Evolutionary conservation across 1,140 invertebrate species (phyloP), one percentile per base, ranked within the genome.

Genomic region (Archivesica marissinica): DNA sequence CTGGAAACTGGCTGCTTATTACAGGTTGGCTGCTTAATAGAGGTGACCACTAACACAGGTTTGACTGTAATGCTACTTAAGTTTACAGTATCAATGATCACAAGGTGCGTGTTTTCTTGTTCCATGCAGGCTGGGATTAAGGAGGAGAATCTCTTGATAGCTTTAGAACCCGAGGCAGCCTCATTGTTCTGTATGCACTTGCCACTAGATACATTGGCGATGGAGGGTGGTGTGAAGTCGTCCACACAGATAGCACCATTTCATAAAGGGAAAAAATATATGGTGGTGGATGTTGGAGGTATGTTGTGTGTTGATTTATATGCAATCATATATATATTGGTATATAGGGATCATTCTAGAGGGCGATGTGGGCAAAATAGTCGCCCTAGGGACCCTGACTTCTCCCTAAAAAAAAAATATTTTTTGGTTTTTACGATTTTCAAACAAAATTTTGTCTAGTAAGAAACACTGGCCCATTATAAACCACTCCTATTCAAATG

Each of bases 151-250:
- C 88, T 95, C 7, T 78, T 95, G 13, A 95, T 95, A 74, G 95
- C 95, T 6, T 88, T 95, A 61, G 95, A 95, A 89, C 95, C 95
- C 0, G 95, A 95, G 91, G 95, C 94, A 28, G 95, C 95, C 23
- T 95, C 95, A 0, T 92, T 95, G 20, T 95, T 94, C 81, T 95
- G 95, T 79, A 86, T 95, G 50, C 91, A 94, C 83, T 90, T 87
- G 1, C 86, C 89, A 13, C 68, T 85, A 35, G 84, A 72, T 0
- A 81, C 44, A 30, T 76, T 82, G 20, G 17, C 17, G n/a, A 61
- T 80, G 2, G 30, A 78, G 11, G n/a, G 50, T 1, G 25, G 33
- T 3, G 0, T n/a, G 15, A 15, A 64, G 1, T 33, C 64, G 7
- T n/a, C n/a, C n/a, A 44, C 35, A 1, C 50, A 56, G 33, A 30